Evolutionary conservation across 2,113 vertebrate genomes (phyloP), one percentile per base, ranked within the genome.

Genomic region (Cyanoliseus patagonus): DNA sequence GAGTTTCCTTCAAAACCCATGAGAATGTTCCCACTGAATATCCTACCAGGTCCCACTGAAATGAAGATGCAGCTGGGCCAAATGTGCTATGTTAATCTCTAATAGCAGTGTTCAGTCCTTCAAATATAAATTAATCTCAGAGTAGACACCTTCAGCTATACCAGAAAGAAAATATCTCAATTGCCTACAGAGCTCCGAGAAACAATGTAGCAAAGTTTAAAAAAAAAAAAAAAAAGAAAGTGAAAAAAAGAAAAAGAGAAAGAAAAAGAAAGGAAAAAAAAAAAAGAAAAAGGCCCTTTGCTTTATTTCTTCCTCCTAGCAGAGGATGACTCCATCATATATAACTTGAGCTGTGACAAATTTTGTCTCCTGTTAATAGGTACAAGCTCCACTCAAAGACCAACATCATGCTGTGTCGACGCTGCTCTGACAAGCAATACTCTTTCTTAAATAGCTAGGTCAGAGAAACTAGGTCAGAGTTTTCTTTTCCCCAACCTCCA

Each of bases 401-500:
- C 80, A 63, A 77, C 44, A 74, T 47, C 85, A 70, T 74, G n/a
- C 83, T 93, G 63, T 67, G 85, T 49, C 2, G 1, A 55, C 74
- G 49, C 9, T n/a, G 20, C 44, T 82, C 31, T 63, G 53, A 81
- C 59, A 78, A 92, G 68, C 18, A 74, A 46, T 42, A 77, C 30
- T 63, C 31, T 64, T 92, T 68, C 62, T 73, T 67, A 83, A 86
- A 86, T 67, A 83, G 80, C 46, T 88, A 64, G 87, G 87, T 85
- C 87, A 89, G 41, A 83, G 46, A 90, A 95, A 93, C 75, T 74
- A 90, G 94, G 79, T 86, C 72, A 90, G 64, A 78, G 18, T 33
- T 92, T 92, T 87, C 62, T 88, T 74, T 92, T 49, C 11, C 27
- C 9, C 9, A 74, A 19, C 27, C 42, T 66, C 18, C 19, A 81